Evolutionary conservation across 2,888 invertebrate genomes (phyloP), one percentile per base, ranked within the genome.

Genomic region (Amphipyra berbera): DNA sequence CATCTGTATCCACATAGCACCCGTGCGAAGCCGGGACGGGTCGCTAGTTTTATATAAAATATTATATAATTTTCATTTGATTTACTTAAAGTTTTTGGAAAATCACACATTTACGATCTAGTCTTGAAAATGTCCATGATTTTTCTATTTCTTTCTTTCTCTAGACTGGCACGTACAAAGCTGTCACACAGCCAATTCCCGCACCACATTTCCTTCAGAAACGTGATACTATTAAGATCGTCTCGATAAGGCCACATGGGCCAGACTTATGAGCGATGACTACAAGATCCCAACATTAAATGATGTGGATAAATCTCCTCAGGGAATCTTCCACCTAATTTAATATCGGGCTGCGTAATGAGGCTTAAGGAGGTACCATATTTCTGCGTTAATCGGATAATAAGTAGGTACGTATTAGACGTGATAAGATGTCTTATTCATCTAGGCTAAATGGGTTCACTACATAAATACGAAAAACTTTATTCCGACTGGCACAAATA

Each of bases 161-260:
- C 21, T 1, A 49, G 12, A 15, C n/a, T 13, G 50, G 8, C 67
- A 58, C 66, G 41, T 58, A 59, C 52, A 12, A 30, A 30, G 14
- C 15, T 35, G 47, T 38, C 47, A 44, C 47, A 15, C 0, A 41
- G 44, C 42, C 60, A 52, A 53, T 30, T 48, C 13, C 1, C 33
- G 8, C 21, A 33, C n/a, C 30, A 40, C 42, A 53, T 15, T 46
- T 68, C 30, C 13, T 50, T 48, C 30, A 7, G 8, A 58, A 47
- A 73, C 73, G 59, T 65, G 61, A 66, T 13, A 10, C 61, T 38
- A 65, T 69, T 69, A 65, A 46, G 59, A 61, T 65, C 15, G 44
- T 33, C 53, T 65, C 42, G 56, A 68, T 65, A 45, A 14, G 14
- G 9, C 27, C 48, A 21, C 41, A 8, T 40, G 38, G 42, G 9